Evolutionary conservation across 2,888 invertebrate species (phyloP).

Genomic region (Linnaemya tessellans): DNA sequence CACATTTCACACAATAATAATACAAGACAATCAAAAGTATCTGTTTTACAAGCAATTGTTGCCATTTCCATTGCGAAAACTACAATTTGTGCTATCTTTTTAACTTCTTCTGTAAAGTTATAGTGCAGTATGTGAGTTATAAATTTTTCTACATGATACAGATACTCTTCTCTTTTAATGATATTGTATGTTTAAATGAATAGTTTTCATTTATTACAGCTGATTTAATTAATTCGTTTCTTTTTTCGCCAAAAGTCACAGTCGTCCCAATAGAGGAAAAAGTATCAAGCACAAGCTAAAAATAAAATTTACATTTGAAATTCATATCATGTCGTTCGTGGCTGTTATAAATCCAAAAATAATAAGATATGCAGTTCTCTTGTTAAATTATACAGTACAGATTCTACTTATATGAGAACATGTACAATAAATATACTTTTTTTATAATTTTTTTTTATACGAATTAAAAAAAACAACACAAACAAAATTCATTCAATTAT

Average conservation of each 20-base stretch:
- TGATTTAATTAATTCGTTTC: constrained; percentile 40
- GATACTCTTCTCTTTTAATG: too few species aligned
- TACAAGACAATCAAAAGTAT: too few species aligned
- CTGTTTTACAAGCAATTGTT: too few species aligned
- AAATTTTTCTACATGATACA: too few species aligned
- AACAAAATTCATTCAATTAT: constrained; percentile 19
- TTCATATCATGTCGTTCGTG: constrained; percentile 64
- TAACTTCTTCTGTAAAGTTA: too few species aligned
- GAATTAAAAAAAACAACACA: constrained; percentile 6
- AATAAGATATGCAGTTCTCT: constrained; percentile 13
- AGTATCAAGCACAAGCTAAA: not conserved
- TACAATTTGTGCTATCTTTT: too few species aligned
- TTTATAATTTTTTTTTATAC: constrained; percentile 9
- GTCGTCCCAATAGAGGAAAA: constrained; percentile 26
- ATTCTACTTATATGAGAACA: not conserved
- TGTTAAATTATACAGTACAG: constrained; percentile 20
- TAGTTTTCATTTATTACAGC: not conserved
- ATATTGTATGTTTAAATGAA: too few species aligned
- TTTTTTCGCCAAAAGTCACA: constrained; percentile 30
- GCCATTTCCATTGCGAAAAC: too few species aligned
- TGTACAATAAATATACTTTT: not conserved
- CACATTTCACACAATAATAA: too few species aligned
- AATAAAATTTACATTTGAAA: constrained; percentile 61
- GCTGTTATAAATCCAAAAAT: constrained; percentile 13
- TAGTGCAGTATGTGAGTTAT: too few species aligned